Evolutionary conservation across 1,140 invertebrate species (phyloP).

Genomic region (Brachionus plicatilis): DNA sequence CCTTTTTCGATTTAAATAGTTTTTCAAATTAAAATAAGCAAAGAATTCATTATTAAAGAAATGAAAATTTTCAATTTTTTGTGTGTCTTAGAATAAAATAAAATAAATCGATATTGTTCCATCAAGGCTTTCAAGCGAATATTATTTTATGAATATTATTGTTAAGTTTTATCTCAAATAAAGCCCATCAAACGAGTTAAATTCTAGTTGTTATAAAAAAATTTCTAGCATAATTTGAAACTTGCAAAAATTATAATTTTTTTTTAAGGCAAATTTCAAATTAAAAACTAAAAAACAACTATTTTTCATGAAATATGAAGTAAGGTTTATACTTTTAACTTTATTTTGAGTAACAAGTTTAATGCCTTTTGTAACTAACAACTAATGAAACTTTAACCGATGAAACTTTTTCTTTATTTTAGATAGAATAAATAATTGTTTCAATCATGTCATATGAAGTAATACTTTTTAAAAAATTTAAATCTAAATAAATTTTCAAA

Average conservation of each 20-base stretch:
- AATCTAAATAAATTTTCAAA: not conserved
- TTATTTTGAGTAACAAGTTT: not conserved
- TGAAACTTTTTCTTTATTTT: not conserved
- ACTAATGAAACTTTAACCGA: not conserved
- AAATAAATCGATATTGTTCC: not conserved
- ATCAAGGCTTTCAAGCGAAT: not conserved
- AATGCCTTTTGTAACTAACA: not conserved
- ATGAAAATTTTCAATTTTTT: not conserved
- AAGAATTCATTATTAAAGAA: not conserved
- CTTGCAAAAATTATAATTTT: not conserved
- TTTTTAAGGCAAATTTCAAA: not conserved
- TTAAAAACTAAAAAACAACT: not conserved
- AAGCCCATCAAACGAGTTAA: not conserved
- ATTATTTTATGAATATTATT: not conserved
- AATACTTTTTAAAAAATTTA: not conserved
- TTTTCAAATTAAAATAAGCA: not conserved
- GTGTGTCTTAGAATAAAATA: not conserved
- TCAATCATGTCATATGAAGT: not conserved
- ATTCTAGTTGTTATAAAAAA: not conserved
- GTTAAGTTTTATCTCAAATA: not conserved
- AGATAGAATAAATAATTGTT: not conserved
- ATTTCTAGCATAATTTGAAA: not conserved
- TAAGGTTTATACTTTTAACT: not conserved
- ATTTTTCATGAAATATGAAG: not conserved
- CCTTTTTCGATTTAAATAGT: not conserved